Percentiles rank a stretch among this genome's conserved stretches.
phyloP scores from a whole-genome alignment of 1,140 invertebrate genomes.

The Drosophila kanapiae region DNA sequence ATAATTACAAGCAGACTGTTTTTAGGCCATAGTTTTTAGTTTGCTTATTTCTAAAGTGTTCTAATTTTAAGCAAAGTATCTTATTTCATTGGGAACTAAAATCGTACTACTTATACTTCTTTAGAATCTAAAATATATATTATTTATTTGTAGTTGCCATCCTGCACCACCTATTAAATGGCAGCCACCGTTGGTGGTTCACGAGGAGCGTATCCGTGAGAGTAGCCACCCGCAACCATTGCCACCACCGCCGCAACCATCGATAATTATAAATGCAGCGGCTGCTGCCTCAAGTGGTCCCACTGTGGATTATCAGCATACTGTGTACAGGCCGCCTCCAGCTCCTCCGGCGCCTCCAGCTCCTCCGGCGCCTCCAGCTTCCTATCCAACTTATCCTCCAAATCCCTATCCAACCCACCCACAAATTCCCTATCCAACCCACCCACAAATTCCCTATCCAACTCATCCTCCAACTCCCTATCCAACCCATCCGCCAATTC shows the following conservation, averaged over 20 bases:
- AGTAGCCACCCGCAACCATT: conserved; percentile 15
- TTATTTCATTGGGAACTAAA: conserved; percentile 5
- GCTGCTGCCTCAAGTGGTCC: conserved; percentile 69
- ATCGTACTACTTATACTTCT: background rate
- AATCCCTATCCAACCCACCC: background rate
- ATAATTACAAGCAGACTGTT: conserved; percentile 19
- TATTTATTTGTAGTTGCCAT: conserved; percentile 56
- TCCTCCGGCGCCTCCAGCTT: background rate
- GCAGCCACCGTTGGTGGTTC: conserved; percentile 26
- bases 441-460: background rate
- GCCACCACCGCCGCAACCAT: conserved; percentile 7
- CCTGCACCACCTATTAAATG: conserved; percentile 50
- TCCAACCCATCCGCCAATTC: background rate
- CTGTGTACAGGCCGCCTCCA: conserved; percentile 1
- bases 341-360: background rate
- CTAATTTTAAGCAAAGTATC: conserved; percentile 27
- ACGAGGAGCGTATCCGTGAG: conserved; percentile 15
- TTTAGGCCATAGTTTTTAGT: conserved; percentile 33
- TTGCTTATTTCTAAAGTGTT: conserved; percentile 16
- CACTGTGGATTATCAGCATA: conserved; percentile 12
- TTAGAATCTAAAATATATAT: background rate
- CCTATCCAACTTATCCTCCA: background rate
- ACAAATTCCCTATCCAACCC: background rate
- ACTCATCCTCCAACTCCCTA: background rate
- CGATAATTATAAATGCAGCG: conserved; percentile 77